Conservation (phyloP, 2,888 invertebrate species). For the Drosophila rellima region DNA sequence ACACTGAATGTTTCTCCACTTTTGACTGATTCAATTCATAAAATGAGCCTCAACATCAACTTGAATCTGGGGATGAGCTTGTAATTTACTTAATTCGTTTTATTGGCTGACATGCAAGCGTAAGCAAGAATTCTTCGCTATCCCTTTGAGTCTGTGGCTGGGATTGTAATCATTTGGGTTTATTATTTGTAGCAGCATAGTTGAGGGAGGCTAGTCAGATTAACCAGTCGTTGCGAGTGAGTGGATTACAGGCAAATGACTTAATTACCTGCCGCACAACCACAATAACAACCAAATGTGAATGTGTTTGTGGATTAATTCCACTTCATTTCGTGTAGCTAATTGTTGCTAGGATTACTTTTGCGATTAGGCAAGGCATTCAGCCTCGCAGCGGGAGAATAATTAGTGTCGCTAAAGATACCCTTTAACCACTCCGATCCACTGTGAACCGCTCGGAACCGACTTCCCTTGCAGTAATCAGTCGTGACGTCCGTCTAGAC, state of each 20-base stretch:
- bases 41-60: conserved; percentile 59
- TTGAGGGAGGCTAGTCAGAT: conserved; percentile 17
- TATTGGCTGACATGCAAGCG: conserved; percentile 80
- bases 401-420: conserved; percentile 68
- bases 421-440: neutral
- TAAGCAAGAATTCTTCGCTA: conserved; percentile 34
- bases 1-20: conserved; percentile 45
- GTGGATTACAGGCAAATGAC: conserved; percentile 71
- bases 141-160: conserved; percentile 14
- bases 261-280: conserved; percentile 65
- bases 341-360: conserved; percentile 68
- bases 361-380: conserved; percentile 43
- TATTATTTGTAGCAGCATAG: conserved; percentile 75
- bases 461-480: conserved; percentile 13
- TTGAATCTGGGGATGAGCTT: conserved; percentile 62
- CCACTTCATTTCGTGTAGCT: conserved; percentile 71
- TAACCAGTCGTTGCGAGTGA: conserved; percentile 15
- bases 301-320: conserved; percentile 57
- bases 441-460: neutral
- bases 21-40: conserved; percentile 83
- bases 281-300: no score
- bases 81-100: conserved; percentile 81
- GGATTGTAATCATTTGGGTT: conserved; percentile 78
- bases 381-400: conserved; percentile 49
- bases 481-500: conserved; percentile 23